A percentile compares a stretch with the other conserved stretches of the same genome.
Conservation (phyloP, 2,797 vertebrate species). For the Poecilia gillii region DNA sequence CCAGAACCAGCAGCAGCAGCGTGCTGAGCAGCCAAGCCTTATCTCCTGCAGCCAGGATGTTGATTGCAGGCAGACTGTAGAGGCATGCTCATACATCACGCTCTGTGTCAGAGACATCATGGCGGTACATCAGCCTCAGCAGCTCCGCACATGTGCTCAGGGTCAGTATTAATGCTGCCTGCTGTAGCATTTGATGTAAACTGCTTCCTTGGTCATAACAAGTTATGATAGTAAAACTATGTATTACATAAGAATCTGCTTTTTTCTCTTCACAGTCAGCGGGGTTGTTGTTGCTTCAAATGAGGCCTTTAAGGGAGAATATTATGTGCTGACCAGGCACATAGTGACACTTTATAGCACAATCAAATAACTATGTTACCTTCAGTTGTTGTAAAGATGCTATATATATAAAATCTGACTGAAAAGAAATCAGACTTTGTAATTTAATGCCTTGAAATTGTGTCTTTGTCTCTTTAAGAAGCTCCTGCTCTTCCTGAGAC, state of each 20-base stretch:
- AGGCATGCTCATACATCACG: constrained; percentile 59
- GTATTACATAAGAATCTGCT: neutral
- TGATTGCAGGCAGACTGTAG: constrained; percentile 58
- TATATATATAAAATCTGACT: too few relatives aligned
- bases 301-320: neutral
- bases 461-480: too few relatives aligned
- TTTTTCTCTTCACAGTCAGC: neutral
- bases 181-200: constrained; percentile 17
- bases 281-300: neutral
- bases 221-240: constrained; percentile 1
- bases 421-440: too few relatives aligned
- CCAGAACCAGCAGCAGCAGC: constrained; percentile 18
- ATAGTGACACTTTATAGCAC: too few relatives aligned
- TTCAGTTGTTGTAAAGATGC: too few relatives aligned
- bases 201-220: constrained; percentile 9
- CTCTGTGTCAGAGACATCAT: constrained; percentile 53
- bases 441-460: too few relatives aligned
- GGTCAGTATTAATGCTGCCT: constrained; percentile 51
- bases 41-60: constrained; percentile 65
- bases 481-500: too few relatives aligned
- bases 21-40: constrained; percentile 48
- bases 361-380: too few relatives aligned
- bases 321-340: too few relatives aligned
- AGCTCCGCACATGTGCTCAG: constrained; percentile 44
- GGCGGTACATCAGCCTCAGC: constrained; percentile 38